Evolutionary conservation across 2,888 invertebrate species (phyloP), one percentile per base, ranked within the genome.

Genomic region (Tanytarsus gracilentus): DNA sequence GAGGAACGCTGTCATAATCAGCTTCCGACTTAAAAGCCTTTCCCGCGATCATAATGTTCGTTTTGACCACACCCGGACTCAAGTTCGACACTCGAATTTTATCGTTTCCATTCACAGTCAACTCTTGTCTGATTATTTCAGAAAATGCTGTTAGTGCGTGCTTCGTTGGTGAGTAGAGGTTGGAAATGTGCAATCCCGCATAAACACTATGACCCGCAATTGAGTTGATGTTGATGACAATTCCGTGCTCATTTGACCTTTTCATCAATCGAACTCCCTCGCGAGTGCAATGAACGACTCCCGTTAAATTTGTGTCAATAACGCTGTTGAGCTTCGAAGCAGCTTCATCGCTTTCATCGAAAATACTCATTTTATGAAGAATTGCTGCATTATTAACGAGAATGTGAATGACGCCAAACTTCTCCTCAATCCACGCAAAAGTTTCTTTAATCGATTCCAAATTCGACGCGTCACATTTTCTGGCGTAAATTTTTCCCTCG

Each of bases 371-470:
- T 8, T 21, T 55, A 1, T 62, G 51, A 1, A 71, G 56, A 7
- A 77, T 64, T 1, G 77, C 81, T 0, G 81, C 81, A 65, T 79
- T 80, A 66, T 82, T 82, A 8, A 82, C 67, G 49, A 81, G 70
- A 2, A 82, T 72, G 66, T 80, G 77, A 5, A 79, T 71, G 4
- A 77, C 76, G 0, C 80, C 80, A 2, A 78, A 64, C 2, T 72
- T 68, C 8, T 69, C 64, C 33, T 77, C 72, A 14, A 78, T 74
- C 72, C 73, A 75, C 9, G 70, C 66, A 66, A 83, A 82, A 30
- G 78, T 76, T 5, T 71, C 67, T 36, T 75, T 61, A 25, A 84
- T 78, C 4, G 80, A 76, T 1, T 75, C 70, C 63, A 79, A 79
- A 8, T 75, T 72, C 0, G 71, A 70, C 0, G 82, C 67, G 66